These are phyloP conservation scores for Lepisosteus osseus DNA, from an alignment of 2,113 vertebrate genomes.

Conservation along the genomic window DNA sequence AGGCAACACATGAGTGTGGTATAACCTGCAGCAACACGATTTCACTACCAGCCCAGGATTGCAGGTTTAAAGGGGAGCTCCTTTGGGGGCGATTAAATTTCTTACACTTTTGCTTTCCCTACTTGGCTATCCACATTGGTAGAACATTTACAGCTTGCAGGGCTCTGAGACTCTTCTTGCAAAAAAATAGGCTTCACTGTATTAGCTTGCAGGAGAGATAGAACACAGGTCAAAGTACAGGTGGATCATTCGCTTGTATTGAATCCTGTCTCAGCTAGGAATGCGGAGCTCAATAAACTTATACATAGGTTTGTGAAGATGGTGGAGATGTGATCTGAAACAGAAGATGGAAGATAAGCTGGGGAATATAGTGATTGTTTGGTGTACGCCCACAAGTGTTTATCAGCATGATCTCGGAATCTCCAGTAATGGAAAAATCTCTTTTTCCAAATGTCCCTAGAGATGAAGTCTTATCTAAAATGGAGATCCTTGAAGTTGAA, in stretches of 20 bases:
- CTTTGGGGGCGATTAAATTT: constrained; percentile 76
- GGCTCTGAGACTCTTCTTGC: constrained; percentile 35
- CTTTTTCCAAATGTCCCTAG: too few relatives aligned
- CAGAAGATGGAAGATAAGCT: too few relatives aligned
- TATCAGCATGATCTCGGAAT: too few relatives aligned
- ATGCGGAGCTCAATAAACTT: too few relatives aligned
- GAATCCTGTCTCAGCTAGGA: too few relatives aligned
- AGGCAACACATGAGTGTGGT: constrained; percentile 71
- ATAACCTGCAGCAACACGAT: constrained; percentile 66
- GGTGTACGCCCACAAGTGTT: too few relatives aligned
- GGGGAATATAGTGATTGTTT: too few relatives aligned
- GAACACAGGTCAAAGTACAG: constrained; percentile 66
- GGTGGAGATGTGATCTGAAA: too few relatives aligned
- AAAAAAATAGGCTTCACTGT: constrained; percentile 2
- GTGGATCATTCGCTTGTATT: constrained; percentile 38
- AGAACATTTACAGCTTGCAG: constrained; percentile 69
- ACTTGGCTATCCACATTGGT: constrained; percentile 53
- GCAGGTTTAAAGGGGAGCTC: constrained; percentile 74
- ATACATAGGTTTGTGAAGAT: too few relatives aligned
- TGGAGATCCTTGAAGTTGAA: too few relatives aligned
- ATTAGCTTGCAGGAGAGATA: constrained; percentile 64
- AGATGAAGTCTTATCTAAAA: too few relatives aligned
- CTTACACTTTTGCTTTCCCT: constrained; percentile 59
- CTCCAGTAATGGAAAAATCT: too few relatives aligned
- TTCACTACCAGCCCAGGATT: constrained; percentile 74